Conservation (phyloP, 2,797 vertebrate species). For the Epinephelus coioides region DNA sequence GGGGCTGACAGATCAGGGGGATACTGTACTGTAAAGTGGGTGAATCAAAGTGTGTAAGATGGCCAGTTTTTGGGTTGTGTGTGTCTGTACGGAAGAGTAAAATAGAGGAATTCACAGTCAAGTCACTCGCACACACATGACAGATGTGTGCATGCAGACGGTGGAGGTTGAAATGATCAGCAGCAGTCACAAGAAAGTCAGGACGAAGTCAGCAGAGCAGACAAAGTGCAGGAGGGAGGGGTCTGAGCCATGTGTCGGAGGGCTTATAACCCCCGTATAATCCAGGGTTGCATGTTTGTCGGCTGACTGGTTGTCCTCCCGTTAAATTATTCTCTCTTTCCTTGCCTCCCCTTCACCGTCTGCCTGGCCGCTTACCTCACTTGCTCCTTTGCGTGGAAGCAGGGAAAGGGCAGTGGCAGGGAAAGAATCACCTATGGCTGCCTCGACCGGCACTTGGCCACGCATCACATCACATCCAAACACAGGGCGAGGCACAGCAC, state of each 20-base stretch:
- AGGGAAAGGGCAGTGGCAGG: constrained; percentile 77
- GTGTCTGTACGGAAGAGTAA: constrained; percentile 24
- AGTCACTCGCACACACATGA: constrained; percentile 1
- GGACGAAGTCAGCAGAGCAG: constrained; percentile 38
- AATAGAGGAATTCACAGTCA: constrained; percentile 30
- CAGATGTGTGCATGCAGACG: constrained; percentile 14
- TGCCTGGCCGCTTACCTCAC: constrained; percentile 49
- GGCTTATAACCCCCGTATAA: constrained; percentile 2
- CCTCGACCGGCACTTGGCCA: constrained; percentile 61
- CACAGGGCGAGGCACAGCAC: constrained; percentile 51
- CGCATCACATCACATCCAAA: constrained; percentile 72
- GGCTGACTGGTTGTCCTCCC: constrained; percentile 42
- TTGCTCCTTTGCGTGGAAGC: constrained; percentile 67
- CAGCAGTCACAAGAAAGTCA: constrained; percentile 40
- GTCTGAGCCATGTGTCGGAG: constrained; percentile 11
- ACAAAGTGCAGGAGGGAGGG: constrained; percentile 18
- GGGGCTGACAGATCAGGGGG: constrained; percentile 54
- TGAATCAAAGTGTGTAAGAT: constrained; percentile 50
- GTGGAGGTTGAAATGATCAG: constrained; percentile 30
- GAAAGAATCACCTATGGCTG: constrained; percentile 83
- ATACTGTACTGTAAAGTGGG: constrained; percentile 42
- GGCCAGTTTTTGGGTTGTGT: constrained; percentile 38
- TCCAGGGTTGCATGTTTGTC: constrained; percentile 60
- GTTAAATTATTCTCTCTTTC: constrained; percentile 42
- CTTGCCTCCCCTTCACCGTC: constrained; percentile 42